These are phyloP conservation scores for Psix sp. DNA, from an alignment of 1,140 invertebrate species.

Conservation along the genomic window DNA sequence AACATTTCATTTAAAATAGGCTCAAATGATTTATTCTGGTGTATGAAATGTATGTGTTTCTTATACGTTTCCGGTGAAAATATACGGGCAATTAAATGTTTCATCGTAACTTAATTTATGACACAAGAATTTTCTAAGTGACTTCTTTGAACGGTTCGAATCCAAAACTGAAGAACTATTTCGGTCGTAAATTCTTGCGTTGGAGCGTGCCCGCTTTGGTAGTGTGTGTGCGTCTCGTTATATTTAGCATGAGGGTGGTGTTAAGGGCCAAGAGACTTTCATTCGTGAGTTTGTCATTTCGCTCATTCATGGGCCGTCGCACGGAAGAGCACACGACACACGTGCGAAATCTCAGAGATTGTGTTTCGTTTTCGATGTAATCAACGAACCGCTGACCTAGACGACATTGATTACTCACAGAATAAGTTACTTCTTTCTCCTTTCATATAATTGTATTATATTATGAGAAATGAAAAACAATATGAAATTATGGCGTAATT, in stretches of 20 bases:
- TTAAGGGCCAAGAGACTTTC: constrained; percentile 46
- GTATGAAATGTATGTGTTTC: too few species aligned
- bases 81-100: constrained; percentile 23
- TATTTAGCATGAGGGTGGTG: constrained; percentile 64
- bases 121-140: constrained; percentile 40
- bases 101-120: constrained; percentile 12
- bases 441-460: too few species aligned
- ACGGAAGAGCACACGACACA: constrained; percentile 58
- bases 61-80: constrained; percentile 6
- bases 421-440: too few species aligned
- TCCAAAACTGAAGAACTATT: constrained; percentile 50
- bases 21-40: too few species aligned
- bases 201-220: constrained; percentile 49
- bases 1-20: too few species aligned
- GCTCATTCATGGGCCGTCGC: constrained; percentile 59
- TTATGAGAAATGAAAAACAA: too few species aligned
- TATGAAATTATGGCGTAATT: too few species aligned
- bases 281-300: constrained; percentile 53
- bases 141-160: constrained; percentile 38
- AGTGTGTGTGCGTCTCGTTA: constrained; percentile 55
- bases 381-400: constrained; percentile 49
- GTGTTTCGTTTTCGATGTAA: constrained; percentile 48
- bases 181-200: constrained; percentile 54
- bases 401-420: constrained; percentile 44
- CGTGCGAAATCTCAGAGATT: constrained; percentile 42